Conservation (phyloP, 2,888 invertebrate species). For the Cyrtodaria siliqua region DNA sequence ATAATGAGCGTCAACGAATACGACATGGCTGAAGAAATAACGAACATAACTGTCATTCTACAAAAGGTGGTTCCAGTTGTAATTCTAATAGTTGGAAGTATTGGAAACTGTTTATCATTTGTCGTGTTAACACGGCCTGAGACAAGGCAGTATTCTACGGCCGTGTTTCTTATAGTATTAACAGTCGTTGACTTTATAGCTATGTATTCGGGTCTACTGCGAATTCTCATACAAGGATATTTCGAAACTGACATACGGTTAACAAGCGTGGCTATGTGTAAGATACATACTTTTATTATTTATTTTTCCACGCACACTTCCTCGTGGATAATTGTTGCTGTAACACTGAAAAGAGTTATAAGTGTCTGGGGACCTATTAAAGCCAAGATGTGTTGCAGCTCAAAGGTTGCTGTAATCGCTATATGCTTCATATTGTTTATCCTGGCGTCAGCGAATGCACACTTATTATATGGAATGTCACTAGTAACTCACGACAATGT, state of each 20-base stretch:
- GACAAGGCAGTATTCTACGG: slow-evolving; percentile 11
- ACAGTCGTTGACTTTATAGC: slow-evolving; percentile 16
- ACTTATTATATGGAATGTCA: no score
- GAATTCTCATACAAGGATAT: slow-evolving; percentile 13
- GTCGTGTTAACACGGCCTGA: slow-evolving; percentile 5
- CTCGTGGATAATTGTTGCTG: slow-evolving; percentile 17
- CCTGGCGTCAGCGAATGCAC: no score
- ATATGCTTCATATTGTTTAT: not conserved
- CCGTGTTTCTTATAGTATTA: slow-evolving; percentile 12
- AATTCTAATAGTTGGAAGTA: slow-evolving; percentile 10
- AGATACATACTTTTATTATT: slow-evolving; percentile 2
- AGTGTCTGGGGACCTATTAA: slow-evolving; percentile 16
- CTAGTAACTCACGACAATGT: no score
- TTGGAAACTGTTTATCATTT: slow-evolving; percentile 14
- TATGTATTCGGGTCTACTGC: slow-evolving; percentile 2
- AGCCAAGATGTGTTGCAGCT: not conserved
- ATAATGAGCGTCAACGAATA: no score
- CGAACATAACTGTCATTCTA: no score
- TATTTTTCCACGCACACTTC: slow-evolving; percentile 21
- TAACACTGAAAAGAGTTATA: slow-evolving; percentile 12
- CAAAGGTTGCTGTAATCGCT: slow-evolving; percentile 4
- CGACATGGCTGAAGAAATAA: no score
- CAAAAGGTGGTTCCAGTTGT: slow-evolving; percentile 13
- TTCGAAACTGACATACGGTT: slow-evolving; percentile 3
- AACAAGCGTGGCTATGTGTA: not conserved